phyloP scores from a whole-genome alignment of 2,888 invertebrate species.

The Helleia helle region DNA sequence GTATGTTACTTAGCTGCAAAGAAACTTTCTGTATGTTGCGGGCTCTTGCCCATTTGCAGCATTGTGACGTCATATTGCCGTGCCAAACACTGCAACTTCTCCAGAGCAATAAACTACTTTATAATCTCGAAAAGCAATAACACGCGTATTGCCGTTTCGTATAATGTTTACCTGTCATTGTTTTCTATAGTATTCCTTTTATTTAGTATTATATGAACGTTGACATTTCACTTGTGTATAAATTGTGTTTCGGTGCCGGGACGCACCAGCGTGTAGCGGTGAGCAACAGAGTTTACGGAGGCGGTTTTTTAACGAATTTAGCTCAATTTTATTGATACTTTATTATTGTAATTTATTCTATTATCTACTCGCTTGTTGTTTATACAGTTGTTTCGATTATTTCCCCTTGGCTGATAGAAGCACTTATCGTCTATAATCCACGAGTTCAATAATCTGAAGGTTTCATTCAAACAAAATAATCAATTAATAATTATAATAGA shows the following conservation, averaged over 20 bases:
- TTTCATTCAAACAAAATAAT: neutral
- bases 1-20: conserved; percentile 11
- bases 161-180: conserved; percentile 9
- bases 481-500: neutral
- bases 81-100: conserved; percentile 46
- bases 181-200: conserved; percentile 13
- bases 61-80: conserved; percentile 45
- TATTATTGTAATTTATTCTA: conserved; percentile 42
- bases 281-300: conserved; percentile 26
- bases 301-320: conserved; percentile 46
- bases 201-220: conserved; percentile 12
- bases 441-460: conserved; percentile 23
- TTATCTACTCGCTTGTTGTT: conserved; percentile 56
- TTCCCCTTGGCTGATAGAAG: conserved; percentile 13
- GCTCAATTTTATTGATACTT: conserved; percentile 69
- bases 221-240: conserved; percentile 5
- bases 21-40: conserved; percentile 8
- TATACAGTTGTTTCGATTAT: conserved; percentile 18
- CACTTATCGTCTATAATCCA: neutral
- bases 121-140: conserved; percentile 42
- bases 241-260: conserved; percentile 18
- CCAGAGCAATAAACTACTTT: conserved; percentile 45
- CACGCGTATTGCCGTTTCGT: conserved; percentile 10
- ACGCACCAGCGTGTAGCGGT: conserved; percentile 19
- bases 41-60: too few relatives aligned